phyloP scores from a whole-genome alignment of 2,113 vertebrate species.

The Paraplagusia blochii region DNA sequence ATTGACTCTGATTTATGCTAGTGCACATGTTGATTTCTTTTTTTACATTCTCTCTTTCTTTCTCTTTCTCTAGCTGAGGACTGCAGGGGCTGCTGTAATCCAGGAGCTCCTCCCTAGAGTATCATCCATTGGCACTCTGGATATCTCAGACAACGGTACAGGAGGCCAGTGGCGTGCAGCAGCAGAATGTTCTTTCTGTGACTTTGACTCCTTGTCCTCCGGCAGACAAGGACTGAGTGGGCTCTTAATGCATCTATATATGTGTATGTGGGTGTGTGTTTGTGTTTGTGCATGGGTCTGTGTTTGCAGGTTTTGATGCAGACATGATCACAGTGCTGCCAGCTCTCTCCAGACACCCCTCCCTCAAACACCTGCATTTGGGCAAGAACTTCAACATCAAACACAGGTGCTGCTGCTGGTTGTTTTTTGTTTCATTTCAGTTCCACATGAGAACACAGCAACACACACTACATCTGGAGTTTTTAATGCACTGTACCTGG shows the following conservation, averaged over 20 bases:
- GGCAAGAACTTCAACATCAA: conserved; percentile 90
- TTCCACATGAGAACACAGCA: neutral
- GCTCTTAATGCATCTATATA: conserved; percentile 30
- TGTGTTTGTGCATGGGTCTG: conserved; percentile 22
- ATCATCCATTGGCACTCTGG: conserved; percentile 79
- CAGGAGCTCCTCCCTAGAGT: conserved; percentile 82
- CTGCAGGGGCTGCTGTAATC: conserved; percentile 81
- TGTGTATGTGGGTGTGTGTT: conserved; percentile 1
- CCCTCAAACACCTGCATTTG: conserved; percentile 82
- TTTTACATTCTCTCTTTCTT: conserved; percentile 2
- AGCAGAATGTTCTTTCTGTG: conserved; percentile 16
- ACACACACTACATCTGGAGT: conserved; percentile 8
- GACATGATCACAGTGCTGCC: conserved; percentile 82
- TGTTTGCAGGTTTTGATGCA: conserved; percentile 77
- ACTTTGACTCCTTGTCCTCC: conserved; percentile 34
- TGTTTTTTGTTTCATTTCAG: neutral
- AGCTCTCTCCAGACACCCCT: conserved; percentile 80
- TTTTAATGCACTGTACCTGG: conserved; percentile 17
- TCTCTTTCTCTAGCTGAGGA: conserved; percentile 72
- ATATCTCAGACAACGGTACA: conserved; percentile 85
- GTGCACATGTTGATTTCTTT: conserved; percentile 27
- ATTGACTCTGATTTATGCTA: conserved; percentile 36
- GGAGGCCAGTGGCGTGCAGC: conserved; percentile 5
- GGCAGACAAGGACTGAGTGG: conserved; percentile 9
- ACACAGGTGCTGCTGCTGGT: conserved; percentile 75